Evolutionary conservation across 2,888 invertebrate species (phyloP).

Genomic region (Charanyca ferruginea): DNA sequence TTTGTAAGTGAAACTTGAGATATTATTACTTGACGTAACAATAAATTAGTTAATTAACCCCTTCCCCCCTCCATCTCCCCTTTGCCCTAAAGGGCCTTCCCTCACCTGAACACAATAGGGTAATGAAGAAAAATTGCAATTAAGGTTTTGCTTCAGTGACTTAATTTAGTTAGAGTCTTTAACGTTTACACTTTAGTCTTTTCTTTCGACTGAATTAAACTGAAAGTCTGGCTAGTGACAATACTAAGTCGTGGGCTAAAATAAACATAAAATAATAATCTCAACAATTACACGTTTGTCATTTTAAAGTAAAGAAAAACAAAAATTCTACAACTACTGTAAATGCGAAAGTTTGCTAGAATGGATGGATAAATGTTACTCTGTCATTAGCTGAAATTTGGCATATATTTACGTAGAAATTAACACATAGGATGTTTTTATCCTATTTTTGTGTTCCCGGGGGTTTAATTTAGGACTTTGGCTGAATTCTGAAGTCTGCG

Average conservation of each 20-base stretch:
- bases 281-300: too few relatives aligned
- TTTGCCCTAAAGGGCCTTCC: conserved; percentile 40
- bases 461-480: too few relatives aligned
- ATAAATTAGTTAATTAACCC: conserved; percentile 63
- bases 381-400: too few relatives aligned
- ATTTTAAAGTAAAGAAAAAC: too few relatives aligned
- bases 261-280: not conserved
- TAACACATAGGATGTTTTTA: too few relatives aligned
- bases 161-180: conserved; percentile 41
- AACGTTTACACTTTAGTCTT: conserved; percentile 23
- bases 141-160: conserved; percentile 48
- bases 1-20: conserved; percentile 51
- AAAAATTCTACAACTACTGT: too few relatives aligned
- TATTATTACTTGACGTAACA: conserved; percentile 60
- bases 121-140: conserved; percentile 67
- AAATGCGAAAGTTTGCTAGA: too few relatives aligned
- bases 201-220: conserved; percentile 21
- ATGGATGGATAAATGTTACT: too few relatives aligned
- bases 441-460: too few relatives aligned
- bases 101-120: conserved; percentile 58
- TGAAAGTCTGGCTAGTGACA: conserved; percentile 1
- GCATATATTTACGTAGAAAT: too few relatives aligned
- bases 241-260: not conserved
- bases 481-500: too few relatives aligned
- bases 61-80: not conserved